Evolutionary conservation across 2,888 invertebrate species (phyloP).

Genomic region (Apomyelois bistriatella): DNA sequence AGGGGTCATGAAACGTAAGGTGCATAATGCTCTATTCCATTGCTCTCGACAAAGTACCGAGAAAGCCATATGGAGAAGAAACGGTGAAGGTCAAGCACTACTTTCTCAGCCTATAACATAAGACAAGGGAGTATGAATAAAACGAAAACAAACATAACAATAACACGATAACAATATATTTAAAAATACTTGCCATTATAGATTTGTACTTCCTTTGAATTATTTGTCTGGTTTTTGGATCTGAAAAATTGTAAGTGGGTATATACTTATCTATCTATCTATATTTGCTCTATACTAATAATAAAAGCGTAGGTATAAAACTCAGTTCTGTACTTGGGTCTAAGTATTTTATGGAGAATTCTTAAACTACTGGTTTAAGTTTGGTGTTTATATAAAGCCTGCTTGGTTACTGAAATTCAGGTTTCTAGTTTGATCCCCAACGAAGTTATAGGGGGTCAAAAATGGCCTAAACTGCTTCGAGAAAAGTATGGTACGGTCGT

Average conservation of each 20-base stretch:
- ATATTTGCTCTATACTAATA: no score
- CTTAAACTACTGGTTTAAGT: no score
- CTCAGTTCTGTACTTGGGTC: no score
- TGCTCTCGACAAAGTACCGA: slow-evolving; percentile 66
- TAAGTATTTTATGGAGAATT: no score
- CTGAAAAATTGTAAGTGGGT: slow-evolving; percentile 80
- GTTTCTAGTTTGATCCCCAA: no score
- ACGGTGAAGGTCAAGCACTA: slow-evolving; percentile 88
- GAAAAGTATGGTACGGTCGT: no score
- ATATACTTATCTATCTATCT: not conserved
- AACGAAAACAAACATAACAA: slow-evolving; percentile 37
- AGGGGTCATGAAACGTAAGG: slow-evolving; percentile 63
- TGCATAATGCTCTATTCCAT: slow-evolving; percentile 58
- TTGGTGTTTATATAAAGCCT: no score
- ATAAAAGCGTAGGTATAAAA: no score
- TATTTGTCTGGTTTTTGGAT: slow-evolving; percentile 98
- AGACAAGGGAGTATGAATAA: slow-evolving; percentile 48
- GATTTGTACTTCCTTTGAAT: slow-evolving; percentile 98
- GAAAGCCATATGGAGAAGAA: slow-evolving; percentile 87
- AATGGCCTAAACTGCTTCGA: no score
- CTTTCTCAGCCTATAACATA: slow-evolving; percentile 86
- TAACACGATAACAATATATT: slow-evolving; percentile 21
- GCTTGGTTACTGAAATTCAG: no score
- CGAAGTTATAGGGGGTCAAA: no score
- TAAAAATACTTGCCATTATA: slow-evolving; percentile 90